Conservation (phyloP, 2,888 invertebrate genomes). For the Trachelus stipa region DNA sequence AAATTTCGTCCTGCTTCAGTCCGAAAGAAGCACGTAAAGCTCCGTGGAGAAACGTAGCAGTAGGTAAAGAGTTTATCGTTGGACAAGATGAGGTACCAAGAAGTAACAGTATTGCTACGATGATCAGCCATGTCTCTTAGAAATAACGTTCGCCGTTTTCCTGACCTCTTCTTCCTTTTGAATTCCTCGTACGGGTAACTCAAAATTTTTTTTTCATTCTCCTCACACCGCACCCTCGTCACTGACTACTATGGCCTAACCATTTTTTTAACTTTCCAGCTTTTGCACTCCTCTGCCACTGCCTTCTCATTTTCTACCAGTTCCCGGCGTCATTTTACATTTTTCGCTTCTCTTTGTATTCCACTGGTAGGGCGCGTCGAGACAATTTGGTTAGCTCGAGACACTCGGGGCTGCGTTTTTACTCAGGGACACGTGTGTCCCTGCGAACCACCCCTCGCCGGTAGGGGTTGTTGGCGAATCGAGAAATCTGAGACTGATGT, state of each 20-base stretch:
- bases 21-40: background rate
- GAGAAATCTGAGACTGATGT: background rate
- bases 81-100: background rate
- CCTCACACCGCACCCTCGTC: too few relatives aligned
- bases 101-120: background rate
- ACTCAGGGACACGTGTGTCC: background rate
- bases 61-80: background rate
- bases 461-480: background rate
- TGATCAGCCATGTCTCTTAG: background rate
- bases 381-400: slow-evolving; percentile 31
- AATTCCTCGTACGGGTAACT: too few relatives aligned
- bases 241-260: too few relatives aligned
- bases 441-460: background rate
- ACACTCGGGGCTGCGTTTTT: slow-evolving; percentile 6
- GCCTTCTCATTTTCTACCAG: slow-evolving; percentile 18
- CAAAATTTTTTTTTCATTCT: too few relatives aligned
- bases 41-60: background rate
- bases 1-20: background rate
- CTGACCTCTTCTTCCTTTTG: background rate
- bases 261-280: background rate
- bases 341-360: slow-evolving; percentile 30
- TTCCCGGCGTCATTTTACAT: background rate
- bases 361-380: slow-evolving; percentile 20
- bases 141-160: background rate
- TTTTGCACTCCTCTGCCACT: background rate